Evolutionary conservation across 23 tunicate genomes (phyloP).

Genomic region (Halocynthia aurantium): DNA sequence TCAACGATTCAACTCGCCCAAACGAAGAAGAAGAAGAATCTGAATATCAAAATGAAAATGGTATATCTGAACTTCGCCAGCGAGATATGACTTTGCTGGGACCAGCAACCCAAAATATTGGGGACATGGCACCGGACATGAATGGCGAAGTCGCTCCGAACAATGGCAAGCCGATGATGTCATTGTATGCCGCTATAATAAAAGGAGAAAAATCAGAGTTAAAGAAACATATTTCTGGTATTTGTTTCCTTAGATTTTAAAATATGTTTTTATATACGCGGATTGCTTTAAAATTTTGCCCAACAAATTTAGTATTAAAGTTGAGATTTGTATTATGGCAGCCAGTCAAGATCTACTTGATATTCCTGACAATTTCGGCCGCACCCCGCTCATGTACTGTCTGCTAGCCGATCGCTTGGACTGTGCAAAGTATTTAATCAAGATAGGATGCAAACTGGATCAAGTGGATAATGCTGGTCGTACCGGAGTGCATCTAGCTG

Average conservation of each 20-base stretch:
- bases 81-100: slow-evolving; percentile 3
- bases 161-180: slow-evolving; percentile 22
- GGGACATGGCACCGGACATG: no score
- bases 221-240: slow-evolving; percentile 70
- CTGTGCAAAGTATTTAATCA: slow-evolving; percentile 81
- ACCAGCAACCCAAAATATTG: neutral
- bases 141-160: neutral
- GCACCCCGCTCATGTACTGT: slow-evolving; percentile 98
- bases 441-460: slow-evolving; percentile 68
- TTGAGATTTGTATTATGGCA: neutral
- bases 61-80: no score
- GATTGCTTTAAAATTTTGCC: neutral
- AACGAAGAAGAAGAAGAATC: no score
- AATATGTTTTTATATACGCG: no score
- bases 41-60: no score
- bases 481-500: slow-evolving; percentile 94
- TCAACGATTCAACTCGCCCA: neutral
- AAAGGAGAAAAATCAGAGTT: slow-evolving; percentile 82
- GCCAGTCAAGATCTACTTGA: slow-evolving; percentile 64
- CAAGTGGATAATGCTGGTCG: slow-evolving; percentile 95
- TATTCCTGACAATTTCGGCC: slow-evolving; percentile 92
- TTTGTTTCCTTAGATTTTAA: no score
- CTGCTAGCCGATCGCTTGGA: slow-evolving; percentile 88
- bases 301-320: no score
- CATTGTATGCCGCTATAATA: slow-evolving; percentile 66